Evolutionary conservation across 53 echinoderm and acorn worm genomes (phyloP).

Genomic region (Pentamera pediparva): DNA sequence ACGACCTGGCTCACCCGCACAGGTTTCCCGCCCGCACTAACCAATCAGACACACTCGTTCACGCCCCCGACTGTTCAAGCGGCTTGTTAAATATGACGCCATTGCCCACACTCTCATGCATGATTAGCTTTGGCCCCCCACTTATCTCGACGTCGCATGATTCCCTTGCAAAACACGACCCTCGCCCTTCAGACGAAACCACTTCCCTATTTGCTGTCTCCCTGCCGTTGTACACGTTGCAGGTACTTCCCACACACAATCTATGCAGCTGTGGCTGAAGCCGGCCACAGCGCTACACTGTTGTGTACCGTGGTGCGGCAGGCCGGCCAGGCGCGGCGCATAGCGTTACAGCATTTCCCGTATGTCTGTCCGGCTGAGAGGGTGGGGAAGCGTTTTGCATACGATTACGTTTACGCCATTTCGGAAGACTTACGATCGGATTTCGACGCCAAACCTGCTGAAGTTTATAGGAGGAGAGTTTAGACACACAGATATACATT

Average conservation of each 20-base stretch:
- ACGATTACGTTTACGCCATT: no score
- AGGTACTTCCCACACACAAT: constrained; percentile 21
- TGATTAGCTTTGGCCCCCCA: constrained; percentile 42
- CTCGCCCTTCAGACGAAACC: constrained; percentile 42
- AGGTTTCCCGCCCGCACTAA: constrained; percentile 8
- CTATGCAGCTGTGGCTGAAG: neutral
- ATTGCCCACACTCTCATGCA: constrained; percentile 36
- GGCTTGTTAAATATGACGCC: constrained; percentile 32
- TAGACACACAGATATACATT: neutral
- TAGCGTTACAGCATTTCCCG: constrained; percentile 19
- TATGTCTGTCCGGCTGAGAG: constrained; percentile 22
- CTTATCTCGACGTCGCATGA: constrained; percentile 38
- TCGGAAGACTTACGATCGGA: no score
- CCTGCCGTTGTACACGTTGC: constrained; percentile 24
- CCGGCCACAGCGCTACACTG: neutral
- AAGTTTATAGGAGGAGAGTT: neutral
- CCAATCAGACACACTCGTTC: constrained; percentile 32
- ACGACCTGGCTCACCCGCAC: constrained; percentile 20
- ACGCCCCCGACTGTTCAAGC: constrained; percentile 34
- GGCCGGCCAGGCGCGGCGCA: neutral
- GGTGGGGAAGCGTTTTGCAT: constrained; percentile 20
- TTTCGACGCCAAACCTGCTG: no score
- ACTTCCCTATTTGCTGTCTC: constrained; percentile 36
- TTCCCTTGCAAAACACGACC: constrained; percentile 37
- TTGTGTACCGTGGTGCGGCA: neutral